Evolutionary conservation across 2,888 invertebrate genomes (phyloP), one percentile per base, ranked within the genome.

Genomic region (Cephalotes varians): DNA sequence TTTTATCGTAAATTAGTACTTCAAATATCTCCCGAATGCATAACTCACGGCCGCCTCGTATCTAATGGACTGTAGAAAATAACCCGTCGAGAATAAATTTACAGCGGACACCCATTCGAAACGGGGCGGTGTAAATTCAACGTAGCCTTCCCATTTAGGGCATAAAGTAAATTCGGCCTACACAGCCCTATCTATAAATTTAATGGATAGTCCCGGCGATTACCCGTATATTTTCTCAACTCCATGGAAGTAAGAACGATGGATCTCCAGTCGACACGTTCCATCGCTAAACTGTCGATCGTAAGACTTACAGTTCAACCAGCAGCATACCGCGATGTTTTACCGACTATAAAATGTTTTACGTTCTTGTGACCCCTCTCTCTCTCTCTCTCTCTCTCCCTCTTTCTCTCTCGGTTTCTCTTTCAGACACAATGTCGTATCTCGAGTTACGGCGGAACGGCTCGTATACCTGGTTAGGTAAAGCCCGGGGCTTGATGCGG

Each of bases 381-480:
- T 0, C n/a, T 1, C 25, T 5, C 60, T 1, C 60, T n/a, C n/a
- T n/a, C 60, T 31, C 31, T 31, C 60, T 21, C n/a, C 0, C 37
- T 12, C 25, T 7, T 25, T 28, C 10, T 5, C 12, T 6, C 62
- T 31, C 28, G 9, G 9, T 54, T 4, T 58, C 58, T 60, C 12
- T 40, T 25, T 64, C 2, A 40, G 15, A 64, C 40, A 28, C 44
- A 44, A 5, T 28, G 40, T 31, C n/a, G 28, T 15, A 28, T n/a
- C 28, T 74, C 49, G n/a, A 28, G 56, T 44, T 72, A 44, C 44
- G 44, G 18, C 40, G 44, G 15, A 67, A 51, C 28, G 67, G 7
- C 58, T 62, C 60, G 85, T 85, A 84, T 87, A 73, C 31, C 44
- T 81, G 69, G 87, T 88, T 83, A n/a, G n/a, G n/a, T n/a, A 82